Percentiles rank a stretch among this genome's conserved stretches.
These are phyloP conservation scores for Melanotus villosus DNA, from an alignment of 2,888 invertebrate species.

Conservation along the genomic window DNA sequence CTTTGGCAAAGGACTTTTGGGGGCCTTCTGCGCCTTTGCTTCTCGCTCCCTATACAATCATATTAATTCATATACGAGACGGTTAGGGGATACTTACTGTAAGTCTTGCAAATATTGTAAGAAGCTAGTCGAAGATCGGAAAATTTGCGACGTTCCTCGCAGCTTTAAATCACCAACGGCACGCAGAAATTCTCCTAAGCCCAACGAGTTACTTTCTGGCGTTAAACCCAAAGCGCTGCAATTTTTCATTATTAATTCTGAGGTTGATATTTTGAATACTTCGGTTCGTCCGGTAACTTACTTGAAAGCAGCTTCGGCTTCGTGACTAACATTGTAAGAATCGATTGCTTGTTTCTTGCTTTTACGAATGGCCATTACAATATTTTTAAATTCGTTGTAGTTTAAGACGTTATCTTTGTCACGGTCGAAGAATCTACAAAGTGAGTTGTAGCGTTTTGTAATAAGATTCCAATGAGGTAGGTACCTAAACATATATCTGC, in stretches of 20 bases:
- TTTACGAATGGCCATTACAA: slow-evolving; percentile 72
- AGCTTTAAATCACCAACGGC: slow-evolving; percentile 77
- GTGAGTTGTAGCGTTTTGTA: slow-evolving; percentile 30
- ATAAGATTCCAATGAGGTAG: not conserved
- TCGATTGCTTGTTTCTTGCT: slow-evolving; percentile 71
- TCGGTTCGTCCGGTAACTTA: too few species aligned
- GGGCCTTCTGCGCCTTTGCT: not conserved
- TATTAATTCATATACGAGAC: not conserved
- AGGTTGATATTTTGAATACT: too few species aligned
- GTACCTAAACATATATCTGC: slow-evolving; percentile 77
- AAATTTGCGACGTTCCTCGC: slow-evolving; percentile 77
- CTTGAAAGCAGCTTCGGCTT: slow-evolving; percentile 67
- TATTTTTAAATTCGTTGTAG: slow-evolving; percentile 73
- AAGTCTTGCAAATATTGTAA: slow-evolving; percentile 56
- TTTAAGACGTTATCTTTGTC: slow-evolving; percentile 71
- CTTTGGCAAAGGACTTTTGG: not conserved
- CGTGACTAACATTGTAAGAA: slow-evolving; percentile 71
- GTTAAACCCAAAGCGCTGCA: slow-evolving; percentile 54
- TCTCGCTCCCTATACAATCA: not conserved
- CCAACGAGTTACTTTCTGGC: slow-evolving; percentile 63
- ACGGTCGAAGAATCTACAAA: slow-evolving; percentile 72
- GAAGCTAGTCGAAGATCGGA: slow-evolving; percentile 72
- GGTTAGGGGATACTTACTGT: slow-evolving; percentile 26
- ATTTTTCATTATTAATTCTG: too few species aligned
- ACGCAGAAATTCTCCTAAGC: slow-evolving; percentile 71